Base-by-base conservation (phyloP, 2,797 vertebrate genomes). In the Microcaecilia unicolor region DNA sequence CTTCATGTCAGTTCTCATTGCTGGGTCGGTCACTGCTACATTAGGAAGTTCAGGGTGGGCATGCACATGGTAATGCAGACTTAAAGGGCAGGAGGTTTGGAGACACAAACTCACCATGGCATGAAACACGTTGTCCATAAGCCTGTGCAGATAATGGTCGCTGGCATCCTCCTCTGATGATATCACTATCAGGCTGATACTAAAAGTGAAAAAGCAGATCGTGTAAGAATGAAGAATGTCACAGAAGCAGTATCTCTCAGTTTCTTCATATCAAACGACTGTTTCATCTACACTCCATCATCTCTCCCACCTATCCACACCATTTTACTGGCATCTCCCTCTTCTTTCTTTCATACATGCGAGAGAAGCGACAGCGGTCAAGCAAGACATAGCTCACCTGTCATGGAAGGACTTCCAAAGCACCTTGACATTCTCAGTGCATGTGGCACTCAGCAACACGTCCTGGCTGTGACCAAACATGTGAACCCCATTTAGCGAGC, bases 381-480 rank as follows among this genome's bases (percentile, higher is more conserved):
- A 29, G 28, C 24, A 23, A 9, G 21, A 6, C 34, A 18, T 30
- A 2, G 4, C 35, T 20, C 25, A 76, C 77, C 75, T 80, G 51
- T 93, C 83, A 23, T 83, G 83, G 58, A 93, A 95, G 8, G 85
- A 84, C 40, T 79, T 83, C 91, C 92, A 93, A 35, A 86, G 74
- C 55, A 95, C 82, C 2, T 55, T 80, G 4, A 82, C 87, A 13
- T 87, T 85, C 15, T 85, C 75, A 0, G 90, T 91, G 56, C 78
- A 74, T 15, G 86, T 85, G 42, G 74, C 66, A 29, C 66, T 79
- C 57, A 95, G 39, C 16, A 65, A 44, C 1, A 73, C 87, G 8
- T 78, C 84, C 43, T 93, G 86, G 15, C 89, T 89, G 3, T 69
- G 81, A 6, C 88, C 90, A n/a, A 96, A 96, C 92, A 95, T 93